These are phyloP conservation scores for Herminia tarsipennalis DNA, from an alignment of 2,888 invertebrate genomes.

Conservation along the genomic window DNA sequence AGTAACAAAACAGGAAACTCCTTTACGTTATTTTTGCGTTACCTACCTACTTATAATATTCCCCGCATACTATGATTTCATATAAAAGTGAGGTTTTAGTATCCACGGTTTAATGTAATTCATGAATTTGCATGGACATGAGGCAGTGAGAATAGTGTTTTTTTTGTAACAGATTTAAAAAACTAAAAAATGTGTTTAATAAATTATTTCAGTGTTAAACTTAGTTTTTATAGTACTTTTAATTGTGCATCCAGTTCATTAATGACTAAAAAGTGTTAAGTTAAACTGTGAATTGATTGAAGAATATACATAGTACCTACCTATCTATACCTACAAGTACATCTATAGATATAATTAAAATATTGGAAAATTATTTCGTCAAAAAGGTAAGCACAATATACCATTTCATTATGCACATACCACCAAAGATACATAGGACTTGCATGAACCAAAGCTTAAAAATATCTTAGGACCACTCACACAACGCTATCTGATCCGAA, in stretches of 20 bases:
- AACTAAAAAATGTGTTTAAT: slow-evolving; percentile 1
- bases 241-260: background rate
- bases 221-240: background rate
- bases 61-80: too few relatives aligned
- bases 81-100: too few relatives aligned
- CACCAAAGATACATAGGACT: too few relatives aligned
- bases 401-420: too few relatives aligned
- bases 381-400: background rate
- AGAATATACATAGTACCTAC: background rate
- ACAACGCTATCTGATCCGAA: too few relatives aligned
- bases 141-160: background rate
- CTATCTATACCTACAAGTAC: background rate
- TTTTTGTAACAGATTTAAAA: background rate
- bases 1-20: background rate
- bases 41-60: background rate
- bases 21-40: too few relatives aligned
- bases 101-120: too few relatives aligned
- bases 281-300: slow-evolving; percentile 1
- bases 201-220: background rate
- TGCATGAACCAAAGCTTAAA: too few relatives aligned
- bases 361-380: background rate
- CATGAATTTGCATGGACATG: too few relatives aligned
- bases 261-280: slow-evolving; percentile 8
- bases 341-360: too few relatives aligned
- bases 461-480: too few relatives aligned